These are phyloP conservation scores for Selene dorsalis DNA, from an alignment of 2,797 vertebrate genomes.

Conservation along the genomic window DNA sequence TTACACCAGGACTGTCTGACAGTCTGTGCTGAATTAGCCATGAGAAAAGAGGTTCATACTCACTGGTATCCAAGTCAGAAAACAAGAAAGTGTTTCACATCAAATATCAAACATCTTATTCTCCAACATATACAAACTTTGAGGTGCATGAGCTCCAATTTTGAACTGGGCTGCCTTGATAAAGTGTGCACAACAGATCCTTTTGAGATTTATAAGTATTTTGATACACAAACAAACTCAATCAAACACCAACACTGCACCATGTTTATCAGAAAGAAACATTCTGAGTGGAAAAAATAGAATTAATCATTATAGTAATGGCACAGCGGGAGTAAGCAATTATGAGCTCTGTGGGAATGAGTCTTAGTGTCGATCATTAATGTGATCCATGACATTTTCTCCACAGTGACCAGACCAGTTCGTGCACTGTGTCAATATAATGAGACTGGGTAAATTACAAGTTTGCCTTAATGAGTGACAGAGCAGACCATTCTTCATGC, in stretches of 20 bases:
- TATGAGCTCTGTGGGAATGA: constrained; percentile 62
- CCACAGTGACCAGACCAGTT: constrained; percentile 48
- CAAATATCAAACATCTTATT: constrained; percentile 12
- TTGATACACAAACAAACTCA: constrained; percentile 38
- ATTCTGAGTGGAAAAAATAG: constrained; percentile 10
- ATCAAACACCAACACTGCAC: constrained; percentile 5
- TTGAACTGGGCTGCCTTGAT: background rate
- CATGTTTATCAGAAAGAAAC: constrained; percentile 24
- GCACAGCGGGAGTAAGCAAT: constrained; percentile 62
- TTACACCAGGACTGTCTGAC: background rate
- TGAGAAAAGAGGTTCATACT: background rate
- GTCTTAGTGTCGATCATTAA: constrained; percentile 63
- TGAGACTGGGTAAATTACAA: constrained; percentile 51
- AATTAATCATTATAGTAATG: constrained; percentile 59
- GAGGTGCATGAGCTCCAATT: constrained; percentile 14
- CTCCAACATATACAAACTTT: constrained; percentile 3
- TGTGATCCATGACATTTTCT: constrained; percentile 67
- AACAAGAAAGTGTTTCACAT: constrained; percentile 3
- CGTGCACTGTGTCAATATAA: constrained; percentile 61
- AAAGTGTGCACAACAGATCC: background rate
- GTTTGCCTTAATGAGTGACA: constrained; percentile 70
- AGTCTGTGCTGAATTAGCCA: background rate
- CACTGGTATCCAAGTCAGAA: constrained; percentile 7
- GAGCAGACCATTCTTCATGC: constrained; percentile 42
- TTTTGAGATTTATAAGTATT: constrained; percentile 8